phyloP scores from a whole-genome alignment of 2,888 invertebrate species.

The Troilus luridus region DNA sequence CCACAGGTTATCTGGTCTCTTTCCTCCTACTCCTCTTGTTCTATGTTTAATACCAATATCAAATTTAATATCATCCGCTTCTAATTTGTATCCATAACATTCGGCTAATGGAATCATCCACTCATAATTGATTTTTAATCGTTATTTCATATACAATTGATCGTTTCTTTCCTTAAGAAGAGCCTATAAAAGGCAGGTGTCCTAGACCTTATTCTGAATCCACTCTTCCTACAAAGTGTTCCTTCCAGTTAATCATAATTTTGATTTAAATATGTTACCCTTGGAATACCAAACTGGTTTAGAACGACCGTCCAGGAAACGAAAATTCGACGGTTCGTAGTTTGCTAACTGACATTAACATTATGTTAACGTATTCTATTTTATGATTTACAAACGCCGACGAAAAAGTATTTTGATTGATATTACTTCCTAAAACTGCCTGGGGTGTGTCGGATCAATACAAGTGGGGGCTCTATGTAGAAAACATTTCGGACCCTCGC shows the following conservation, averaged over 20 bases:
- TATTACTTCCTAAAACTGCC: too few species aligned
- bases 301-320: neutral
- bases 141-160: too few species aligned
- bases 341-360: neutral
- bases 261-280: neutral
- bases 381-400: neutral
- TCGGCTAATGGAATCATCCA: too few species aligned
- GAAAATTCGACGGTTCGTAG: neutral
- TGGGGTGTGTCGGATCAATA: too few species aligned
- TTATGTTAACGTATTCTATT: neutral
- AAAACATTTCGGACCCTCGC: too few species aligned
- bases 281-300: neutral
- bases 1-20: too few species aligned
- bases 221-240: neutral
- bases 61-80: too few species aligned
- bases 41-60: too few species aligned
- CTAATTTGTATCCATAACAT: too few species aligned
- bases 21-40: too few species aligned
- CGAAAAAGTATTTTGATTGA: too few species aligned
- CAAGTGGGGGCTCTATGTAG: too few species aligned
- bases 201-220: neutral
- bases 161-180: neutral
- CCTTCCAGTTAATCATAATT: neutral
- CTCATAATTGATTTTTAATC: neutral
- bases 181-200: neutral